These are phyloP conservation scores for Lasioglossum morio DNA, from an alignment of 2,888 invertebrate genomes.

Conservation along the genomic window DNA sequence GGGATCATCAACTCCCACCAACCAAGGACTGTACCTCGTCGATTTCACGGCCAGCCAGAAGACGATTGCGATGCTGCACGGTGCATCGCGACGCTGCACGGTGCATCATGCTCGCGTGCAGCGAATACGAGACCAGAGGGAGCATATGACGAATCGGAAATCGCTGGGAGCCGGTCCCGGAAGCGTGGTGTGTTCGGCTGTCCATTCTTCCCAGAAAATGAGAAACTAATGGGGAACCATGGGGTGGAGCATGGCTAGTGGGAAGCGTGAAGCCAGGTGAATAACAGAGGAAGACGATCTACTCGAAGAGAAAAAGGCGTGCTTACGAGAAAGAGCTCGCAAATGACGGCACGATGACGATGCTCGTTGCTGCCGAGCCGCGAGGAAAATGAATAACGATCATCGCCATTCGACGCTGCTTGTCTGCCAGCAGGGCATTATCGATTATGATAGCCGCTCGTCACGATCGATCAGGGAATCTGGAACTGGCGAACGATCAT, in stretches of 20 bases:
- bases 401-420: slow-evolving; percentile 64
- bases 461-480: slow-evolving; percentile 75
- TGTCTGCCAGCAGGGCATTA: slow-evolving; percentile 71
- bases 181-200: slow-evolving; percentile 20
- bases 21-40: not conserved
- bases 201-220: slow-evolving; percentile 72
- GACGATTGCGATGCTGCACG: not conserved
- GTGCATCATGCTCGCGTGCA: not conserved
- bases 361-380: slow-evolving; percentile 73
- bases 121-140: not conserved
- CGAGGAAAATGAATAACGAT: slow-evolving; percentile 77
- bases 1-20: not conserved
- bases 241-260: slow-evolving; percentile 58
- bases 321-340: slow-evolving; percentile 68
- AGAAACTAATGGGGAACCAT: slow-evolving; percentile 67
- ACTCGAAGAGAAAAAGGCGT: slow-evolving; percentile 28
- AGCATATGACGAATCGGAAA: slow-evolving; percentile 44
- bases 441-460: slow-evolving; percentile 77
- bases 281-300: slow-evolving; percentile 8
- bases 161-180: slow-evolving; percentile 38
- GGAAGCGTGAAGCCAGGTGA: slow-evolving; percentile 34
- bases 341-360: slow-evolving; percentile 81
- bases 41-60: not conserved
- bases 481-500: slow-evolving; percentile 52
- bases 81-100: not conserved